A percentile compares a stretch with the other conserved stretches of the same genome.
phyloP scores from a whole-genome alignment of 1,140 invertebrate species.

The Lerema accius region DNA sequence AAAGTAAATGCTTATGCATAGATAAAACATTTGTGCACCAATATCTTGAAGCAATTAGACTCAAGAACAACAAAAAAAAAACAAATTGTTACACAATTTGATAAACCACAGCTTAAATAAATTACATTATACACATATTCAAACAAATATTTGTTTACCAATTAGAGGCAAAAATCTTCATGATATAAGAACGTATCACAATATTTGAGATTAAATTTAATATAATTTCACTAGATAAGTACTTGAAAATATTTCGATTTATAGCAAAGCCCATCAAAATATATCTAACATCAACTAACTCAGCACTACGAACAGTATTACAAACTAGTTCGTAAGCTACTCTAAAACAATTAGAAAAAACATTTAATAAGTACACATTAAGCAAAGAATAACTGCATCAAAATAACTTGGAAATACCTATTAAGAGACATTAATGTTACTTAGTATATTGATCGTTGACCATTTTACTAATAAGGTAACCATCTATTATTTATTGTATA shows the following conservation, averaged over 20 bases:
- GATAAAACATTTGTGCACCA: constrained; percentile 58
- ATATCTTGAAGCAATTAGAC: constrained; percentile 34
- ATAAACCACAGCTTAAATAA: constrained; percentile 40
- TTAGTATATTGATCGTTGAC: background rate
- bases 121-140: constrained; percentile 4
- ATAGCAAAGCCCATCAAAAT: background rate
- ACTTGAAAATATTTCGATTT: constrained; percentile 7
- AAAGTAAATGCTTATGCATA: constrained; percentile 26
- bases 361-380: too few relatives aligned
- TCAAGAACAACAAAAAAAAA: constrained; percentile 8
- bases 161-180: background rate
- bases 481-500: background rate
- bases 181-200: constrained; percentile 24
- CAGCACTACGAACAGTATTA: background rate
- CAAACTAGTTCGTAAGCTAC: too few relatives aligned
- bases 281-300: background rate
- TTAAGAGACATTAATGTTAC: too few relatives aligned
- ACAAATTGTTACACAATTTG: constrained; percentile 66
- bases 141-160: background rate
- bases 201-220: constrained; percentile 14
- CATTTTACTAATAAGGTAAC: background rate
- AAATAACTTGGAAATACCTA: too few relatives aligned
- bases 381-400: too few relatives aligned
- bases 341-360: too few relatives aligned
- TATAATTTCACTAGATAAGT: constrained; percentile 14